These are phyloP conservation scores for Ferrisia virgata DNA, from an alignment of 2,888 invertebrate species.

Conservation along the genomic window DNA sequence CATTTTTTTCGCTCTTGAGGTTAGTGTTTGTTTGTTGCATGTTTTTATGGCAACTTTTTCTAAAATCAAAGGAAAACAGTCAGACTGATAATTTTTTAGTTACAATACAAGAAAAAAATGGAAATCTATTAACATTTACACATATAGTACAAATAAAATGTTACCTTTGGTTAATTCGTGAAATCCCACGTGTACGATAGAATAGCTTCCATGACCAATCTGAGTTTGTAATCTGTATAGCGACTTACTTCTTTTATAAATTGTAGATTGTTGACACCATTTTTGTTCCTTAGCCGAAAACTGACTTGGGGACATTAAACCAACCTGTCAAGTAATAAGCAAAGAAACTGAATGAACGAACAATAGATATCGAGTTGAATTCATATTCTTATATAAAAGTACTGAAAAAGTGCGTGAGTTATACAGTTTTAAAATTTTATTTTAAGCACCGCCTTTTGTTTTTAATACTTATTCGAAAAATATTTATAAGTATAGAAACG, in stretches of 20 bases:
- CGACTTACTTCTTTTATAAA: conserved; percentile 67
- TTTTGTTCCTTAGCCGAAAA: conserved; percentile 59
- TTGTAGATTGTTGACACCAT: conserved; percentile 55
- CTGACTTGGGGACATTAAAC: conserved; percentile 53
- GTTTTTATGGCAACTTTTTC: conserved; percentile 75
- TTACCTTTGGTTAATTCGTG: conserved; percentile 71
- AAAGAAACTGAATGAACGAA: no score
- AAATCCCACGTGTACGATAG: conserved; percentile 71
- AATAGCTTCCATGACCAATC: conserved; percentile 74
- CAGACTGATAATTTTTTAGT: neutral
- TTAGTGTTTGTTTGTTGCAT: conserved; percentile 68
- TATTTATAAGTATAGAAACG: no score
- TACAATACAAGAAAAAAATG: neutral
- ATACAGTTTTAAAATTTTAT: no score
- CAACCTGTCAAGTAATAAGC: neutral
- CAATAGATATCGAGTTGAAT: no score
- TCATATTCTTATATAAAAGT: no score
- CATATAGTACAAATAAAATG: conserved; percentile 8
- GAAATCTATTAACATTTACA: neutral
- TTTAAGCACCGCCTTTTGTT: no score
- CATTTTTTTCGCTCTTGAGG: conserved; percentile 67
- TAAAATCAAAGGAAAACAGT: conserved; percentile 52
- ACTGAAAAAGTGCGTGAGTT: no score
- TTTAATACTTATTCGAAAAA: no score
- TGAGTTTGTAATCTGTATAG: conserved; percentile 72